phyloP scores from a whole-genome alignment of 2,113 vertebrate genomes.

The Ciconia boyciana region DNA sequence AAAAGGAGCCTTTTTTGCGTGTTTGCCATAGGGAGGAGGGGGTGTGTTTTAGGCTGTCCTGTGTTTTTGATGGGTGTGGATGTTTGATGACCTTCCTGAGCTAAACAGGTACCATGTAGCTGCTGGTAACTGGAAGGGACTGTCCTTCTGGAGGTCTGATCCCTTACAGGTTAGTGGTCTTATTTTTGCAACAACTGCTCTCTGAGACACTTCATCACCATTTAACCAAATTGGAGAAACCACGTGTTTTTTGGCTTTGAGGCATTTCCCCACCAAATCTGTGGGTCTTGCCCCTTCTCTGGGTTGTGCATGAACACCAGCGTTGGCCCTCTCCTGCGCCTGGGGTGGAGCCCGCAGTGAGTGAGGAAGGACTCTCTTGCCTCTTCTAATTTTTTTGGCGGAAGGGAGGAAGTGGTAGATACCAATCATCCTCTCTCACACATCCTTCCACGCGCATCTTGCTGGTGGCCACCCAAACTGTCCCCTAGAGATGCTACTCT shows the following conservation, averaged over 20 bases:
- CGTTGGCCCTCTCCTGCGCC: background rate
- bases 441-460: background rate
- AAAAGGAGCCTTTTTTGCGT: background rate
- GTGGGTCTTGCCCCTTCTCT: background rate
- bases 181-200: fast-evolving
- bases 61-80: background rate
- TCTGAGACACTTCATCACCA: background rate
- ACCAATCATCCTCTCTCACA: background rate
- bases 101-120: background rate
- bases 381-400: background rate
- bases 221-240: background rate
- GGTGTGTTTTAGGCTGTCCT: background rate
- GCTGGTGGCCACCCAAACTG: background rate
- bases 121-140: background rate
- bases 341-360: background rate
- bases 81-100: background rate
- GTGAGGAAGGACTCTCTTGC: background rate
- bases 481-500: background rate
- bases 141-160: background rate
- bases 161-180: background rate
- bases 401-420: constrained; percentile 42
- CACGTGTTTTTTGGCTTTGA: background rate
- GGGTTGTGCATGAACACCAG: background rate
- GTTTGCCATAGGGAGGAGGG: background rate
- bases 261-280: background rate